These are phyloP conservation scores for Cheilosia soror DNA, from an alignment of 2,888 invertebrate species.

Conservation along the genomic window DNA sequence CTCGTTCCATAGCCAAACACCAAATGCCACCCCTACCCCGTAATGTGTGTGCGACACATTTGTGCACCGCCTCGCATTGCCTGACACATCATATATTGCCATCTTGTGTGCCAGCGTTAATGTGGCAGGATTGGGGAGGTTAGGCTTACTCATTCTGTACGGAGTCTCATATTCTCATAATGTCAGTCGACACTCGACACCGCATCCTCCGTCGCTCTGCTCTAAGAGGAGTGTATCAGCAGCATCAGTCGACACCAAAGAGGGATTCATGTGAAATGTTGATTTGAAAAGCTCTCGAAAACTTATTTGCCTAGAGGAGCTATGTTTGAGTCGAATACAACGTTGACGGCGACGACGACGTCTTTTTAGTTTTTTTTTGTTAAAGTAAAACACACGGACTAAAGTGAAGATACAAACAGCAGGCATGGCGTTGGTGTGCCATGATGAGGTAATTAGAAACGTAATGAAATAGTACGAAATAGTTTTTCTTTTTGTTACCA, in stretches of 20 bases:
- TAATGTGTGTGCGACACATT: slow-evolving; percentile 10
- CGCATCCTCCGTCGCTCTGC: background rate
- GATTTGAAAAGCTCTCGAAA: slow-evolving; percentile 64
- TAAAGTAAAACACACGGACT: slow-evolving; percentile 6
- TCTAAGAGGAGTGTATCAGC: slow-evolving; percentile 4
- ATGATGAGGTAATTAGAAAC: slow-evolving; percentile 57
- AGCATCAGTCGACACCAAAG: slow-evolving; percentile 32
- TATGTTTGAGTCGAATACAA: slow-evolving; percentile 32
- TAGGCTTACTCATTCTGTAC: slow-evolving; percentile 5
- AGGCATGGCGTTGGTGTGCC: slow-evolving; percentile 2
- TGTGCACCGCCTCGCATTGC: slow-evolving; percentile 39
- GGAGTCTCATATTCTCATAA: slow-evolving; percentile 19
- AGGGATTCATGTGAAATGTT: slow-evolving; percentile 51
- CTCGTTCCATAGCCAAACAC: slow-evolving; percentile 37
- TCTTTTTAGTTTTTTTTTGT: background rate
- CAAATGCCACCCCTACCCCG: background rate
- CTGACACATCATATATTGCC: slow-evolving; percentile 51
- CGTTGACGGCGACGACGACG: slow-evolving; percentile 5
- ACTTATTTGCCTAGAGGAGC: slow-evolving; percentile 56
- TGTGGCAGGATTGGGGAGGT: slow-evolving; percentile 7
- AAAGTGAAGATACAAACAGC: slow-evolving; percentile 20
- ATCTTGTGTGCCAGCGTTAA: slow-evolving; percentile 43
- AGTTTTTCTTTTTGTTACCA: background rate
- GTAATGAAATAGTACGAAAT: slow-evolving; percentile 15
- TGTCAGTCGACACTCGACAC: slow-evolving; percentile 14